Evolutionary conservation across 2,797 vertebrate genomes (phyloP), one percentile per base, ranked within the genome.

Genomic region (Lacerta bilineata): DNA sequence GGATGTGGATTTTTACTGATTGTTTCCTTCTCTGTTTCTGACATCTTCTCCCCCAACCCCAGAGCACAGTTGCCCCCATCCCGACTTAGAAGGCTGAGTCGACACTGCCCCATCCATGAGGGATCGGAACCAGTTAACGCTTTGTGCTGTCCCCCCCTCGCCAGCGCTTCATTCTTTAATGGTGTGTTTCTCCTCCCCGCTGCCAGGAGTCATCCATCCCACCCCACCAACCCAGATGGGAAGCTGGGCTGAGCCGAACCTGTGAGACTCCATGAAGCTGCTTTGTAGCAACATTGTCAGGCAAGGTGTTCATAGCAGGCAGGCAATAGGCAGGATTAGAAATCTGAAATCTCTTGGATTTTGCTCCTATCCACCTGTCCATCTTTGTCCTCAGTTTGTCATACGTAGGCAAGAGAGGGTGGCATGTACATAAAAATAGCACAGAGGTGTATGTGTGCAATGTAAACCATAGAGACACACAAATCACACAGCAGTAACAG

Each of bases 41-140:
- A 89, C 88, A 89, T 89, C 88, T 89, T 86, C 88, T 89, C 88
- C 88, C 88, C 88, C 78, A 68, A 89, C 88, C 88, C 88, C 88
- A 89, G 88, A 89, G 84, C 88, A 89, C 88, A 89, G 88, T 89
- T 89, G 64, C 61, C 88, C 88, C 88, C 88, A 77, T 89, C 88
- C 84, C 71, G 88, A 86, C 84, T 86, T 89, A 89, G 88, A 89
- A 89, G 88, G 88, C 88, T 89, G 88, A 89, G 88, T 76, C 88
- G 88, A 85, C 88, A 86, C 84, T 89, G 72, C 88, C 88, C 88
- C 79, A 86, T 89, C 88, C 88, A 86, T 89, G 88, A 89, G 88
- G 88, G 88, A 89, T 89, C 88, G 88, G 88, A 89, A 89, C 88
- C 88, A 86, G 88, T 89, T 89, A 89, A 89, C 88, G 88, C 84